Base-by-base conservation (phyloP, 2,888 invertebrate species). In the Metalampra italica region DNA sequence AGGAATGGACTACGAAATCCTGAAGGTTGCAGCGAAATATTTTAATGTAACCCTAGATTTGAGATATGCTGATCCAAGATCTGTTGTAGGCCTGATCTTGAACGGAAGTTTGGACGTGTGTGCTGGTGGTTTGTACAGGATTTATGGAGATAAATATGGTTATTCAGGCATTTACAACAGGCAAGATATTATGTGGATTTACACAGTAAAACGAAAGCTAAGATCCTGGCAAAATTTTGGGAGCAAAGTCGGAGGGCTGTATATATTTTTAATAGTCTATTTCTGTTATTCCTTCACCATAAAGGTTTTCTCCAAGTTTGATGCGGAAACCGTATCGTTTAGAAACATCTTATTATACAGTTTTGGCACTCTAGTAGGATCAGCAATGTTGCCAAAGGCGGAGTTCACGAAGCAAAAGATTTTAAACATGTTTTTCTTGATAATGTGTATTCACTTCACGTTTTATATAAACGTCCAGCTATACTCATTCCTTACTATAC, bases 91-190 rank as follows among this genome's bases (percentile, higher is more conserved):
- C 0, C 70, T 68, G n/a, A 4, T 88, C 1, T 8, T 61, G 1
- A 82, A 87, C 52, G 80, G 77, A 3, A 80, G 71, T 32, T 54
- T 86, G 1, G 83, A 88, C 37, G 58, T 64, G 0, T 75, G 77
- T 45, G 82, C 78, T 8, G 86, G 88, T 0, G 87, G 86, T 0
- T 55, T 80, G 0, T 83, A 80, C 34, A 69, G 78, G 49, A 55
- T 78, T 3, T 84, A 74, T 38, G 82, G 78, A 7, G 68, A 80
- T 12, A 2, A 50, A 0, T 75, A 86, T 0, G 70, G 64, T 3
- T 88, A 86, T 53, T 82, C 85, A 1, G 86, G 86, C 0, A 48
- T 74, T 1, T 86, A 87, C 48, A 62, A 62, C 0, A 62, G 68
- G 14, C 82, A 85, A 60, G 57, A 61, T 0, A 52, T 80, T 1